Evolutionary conservation across 2,113 vertebrate genomes (phyloP).

Genomic region (Gnathonemus echidnorhynchus): DNA sequence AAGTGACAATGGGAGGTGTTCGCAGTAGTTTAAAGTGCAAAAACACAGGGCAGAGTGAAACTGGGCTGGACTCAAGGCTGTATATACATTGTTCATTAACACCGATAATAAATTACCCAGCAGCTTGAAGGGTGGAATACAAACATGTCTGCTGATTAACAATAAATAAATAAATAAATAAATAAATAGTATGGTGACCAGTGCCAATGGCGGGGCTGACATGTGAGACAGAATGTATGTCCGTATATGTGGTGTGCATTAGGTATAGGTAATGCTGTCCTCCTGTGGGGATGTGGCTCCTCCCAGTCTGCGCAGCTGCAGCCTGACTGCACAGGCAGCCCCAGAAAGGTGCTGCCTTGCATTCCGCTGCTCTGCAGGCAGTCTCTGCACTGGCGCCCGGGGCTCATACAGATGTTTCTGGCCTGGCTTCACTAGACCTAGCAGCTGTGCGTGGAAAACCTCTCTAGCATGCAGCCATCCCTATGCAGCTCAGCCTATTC

Average conservation of each 20-base stretch:
- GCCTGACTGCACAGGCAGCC: slow-evolving; percentile 74
- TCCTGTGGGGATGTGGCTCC: slow-evolving; percentile 49
- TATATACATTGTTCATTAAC: not conserved
- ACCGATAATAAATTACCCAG: not conserved
- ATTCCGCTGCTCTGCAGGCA: slow-evolving; percentile 68
- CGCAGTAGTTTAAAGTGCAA: not conserved
- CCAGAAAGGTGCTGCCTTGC: not conserved
- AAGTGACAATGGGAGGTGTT: not conserved
- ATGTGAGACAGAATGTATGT: not conserved
- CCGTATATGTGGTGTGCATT: not conserved
- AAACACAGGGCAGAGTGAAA: not conserved
- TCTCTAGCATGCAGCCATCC: not conserved
- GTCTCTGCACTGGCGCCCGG: slow-evolving; percentile 63
- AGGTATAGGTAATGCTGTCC: slow-evolving; percentile 22
- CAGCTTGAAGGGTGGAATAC: too few relatives aligned
- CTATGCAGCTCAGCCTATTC: not conserved
- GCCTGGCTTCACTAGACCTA: slow-evolving; percentile 45
- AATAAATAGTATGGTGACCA: not conserved
- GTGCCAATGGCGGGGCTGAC: not conserved
- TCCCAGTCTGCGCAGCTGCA: slow-evolving; percentile 68
- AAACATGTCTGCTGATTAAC: not conserved
- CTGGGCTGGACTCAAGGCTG: not conserved
- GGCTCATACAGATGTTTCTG: slow-evolving; percentile 75
- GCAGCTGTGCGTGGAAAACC: slow-evolving; percentile 14
- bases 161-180: not conserved